Base-by-base conservation (phyloP, 2,888 invertebrate species). In the Drosophila anceps region DNA sequence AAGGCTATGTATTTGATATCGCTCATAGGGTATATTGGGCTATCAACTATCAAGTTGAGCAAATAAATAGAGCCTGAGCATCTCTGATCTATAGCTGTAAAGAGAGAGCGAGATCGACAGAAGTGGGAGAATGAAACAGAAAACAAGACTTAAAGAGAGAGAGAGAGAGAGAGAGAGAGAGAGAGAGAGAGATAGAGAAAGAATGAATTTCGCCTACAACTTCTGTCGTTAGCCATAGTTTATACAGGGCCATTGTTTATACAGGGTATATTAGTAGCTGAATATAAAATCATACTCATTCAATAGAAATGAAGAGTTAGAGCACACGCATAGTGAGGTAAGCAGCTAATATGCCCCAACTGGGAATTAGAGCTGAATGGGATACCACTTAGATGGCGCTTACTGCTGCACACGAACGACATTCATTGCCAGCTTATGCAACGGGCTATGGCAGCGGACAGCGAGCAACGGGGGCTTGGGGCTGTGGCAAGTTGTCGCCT, bases 401-500 rank as follows among this genome's bases (percentile, higher is more conserved):
- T 59, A 44, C 55, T 65, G 58, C 39, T 46, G 41, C 63, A 58
- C 75, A 67, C 74, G 54, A 55, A 51, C 68, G 55, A 46, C 66
- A 75, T 71, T 75, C 79, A 75, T 74, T 82, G 85, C 43, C 75
- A 72, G 79, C 79, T 69, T 73, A 64, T 60, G 67, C 67, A 60
- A 24, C 7, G 27, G 48, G 31, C 29, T 8, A 5, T 35, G 35
- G 35, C 1, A 35, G 13, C 18, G 18, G 10, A 13, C 13, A 2
- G 6, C 2, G 13, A 2, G 39, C 37, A 15, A 13, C 7, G n/a
- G 54, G 55, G 31, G 7, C 31, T 10, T 31, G 18, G 43, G 29
- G 20, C 37, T 60, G 53, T 60, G 53, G 15, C 39, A 51, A 29
- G 51, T 75, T 79, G 64, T 60, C 65, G 41, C 68, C 67, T 53